Evolutionary conservation across 2,797 vertebrate species (phyloP), one percentile per base, ranked within the genome.

Genomic region (Merluccius polli): DNA sequence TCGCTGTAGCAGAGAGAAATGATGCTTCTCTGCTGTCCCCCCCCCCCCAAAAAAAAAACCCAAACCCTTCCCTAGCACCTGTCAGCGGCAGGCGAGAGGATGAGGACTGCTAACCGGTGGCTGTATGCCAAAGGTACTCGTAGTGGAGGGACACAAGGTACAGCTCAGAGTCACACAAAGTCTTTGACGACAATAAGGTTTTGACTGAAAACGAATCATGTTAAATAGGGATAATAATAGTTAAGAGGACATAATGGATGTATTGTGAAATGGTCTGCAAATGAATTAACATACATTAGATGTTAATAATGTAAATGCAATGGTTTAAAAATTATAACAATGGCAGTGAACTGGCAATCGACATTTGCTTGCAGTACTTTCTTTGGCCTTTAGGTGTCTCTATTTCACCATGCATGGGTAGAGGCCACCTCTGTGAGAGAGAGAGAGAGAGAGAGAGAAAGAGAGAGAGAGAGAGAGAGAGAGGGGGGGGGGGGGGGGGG

Each of bases 321-420:
- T 16, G 29, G 12, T 16, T 69, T 68, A 30, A 1, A 13, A 68
- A 68, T 68, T 68, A 24, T 29, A 77, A 52, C 36, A 74, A 75
- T 80, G 44, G 80, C 76, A 82, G 76, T 77, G 78, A 86, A 82
- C 78, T 75, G 88, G 72, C 73, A 79, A 80, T 83, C 76, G 82
- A 70, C n/a, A 82, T 71, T 63, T 29, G 18, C 74, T 67, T 78
- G 87, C 88, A 88, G 79, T 92, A 72, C 84, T 78, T 1, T 29
- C 2, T 11, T 31, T 77, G 73, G 76, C 87, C 96, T 84, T 94
- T 94, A 93, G 95, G 94, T 95, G 96, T 95, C 95, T 95, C 94
- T 96, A 95, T 96, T 95, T 93, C 91, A 90, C 90, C 93, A 94
- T 81, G 88, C 88, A 94, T 91, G 82, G 86, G 77, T 82, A 71